Percentiles rank a stretch among this genome's conserved stretches.
phyloP scores from a whole-genome alignment of 1,140 invertebrate species.

The Pinna nobilis region DNA sequence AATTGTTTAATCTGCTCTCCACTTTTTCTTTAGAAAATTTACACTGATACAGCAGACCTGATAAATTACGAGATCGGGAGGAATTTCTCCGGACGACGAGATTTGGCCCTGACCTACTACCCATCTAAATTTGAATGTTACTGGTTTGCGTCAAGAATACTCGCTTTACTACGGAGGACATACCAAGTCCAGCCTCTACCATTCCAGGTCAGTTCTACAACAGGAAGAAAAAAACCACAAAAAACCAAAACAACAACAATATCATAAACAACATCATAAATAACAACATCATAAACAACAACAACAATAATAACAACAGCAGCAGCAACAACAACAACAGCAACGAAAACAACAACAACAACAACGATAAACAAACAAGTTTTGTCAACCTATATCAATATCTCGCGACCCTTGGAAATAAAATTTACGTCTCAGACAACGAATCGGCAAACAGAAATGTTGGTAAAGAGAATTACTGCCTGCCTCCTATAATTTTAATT shows the following conservation, averaged over 20 bases:
- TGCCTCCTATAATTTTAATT: not conserved
- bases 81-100: conserved; percentile 52
- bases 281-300: too few relatives aligned
- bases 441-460: not conserved
- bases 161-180: not conserved
- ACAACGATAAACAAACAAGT: too few relatives aligned
- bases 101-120: conserved; percentile 64
- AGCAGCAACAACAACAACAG: too few relatives aligned
- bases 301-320: too few relatives aligned
- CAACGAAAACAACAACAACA: too few relatives aligned
- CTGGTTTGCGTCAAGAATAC: conserved; percentile 58
- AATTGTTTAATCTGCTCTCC: too few relatives aligned
- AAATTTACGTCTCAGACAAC: too few relatives aligned
- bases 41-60: conserved; percentile 55
- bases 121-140: conserved; percentile 64
- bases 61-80: conserved; percentile 51
- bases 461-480: not conserved
- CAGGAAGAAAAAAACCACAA: too few relatives aligned
- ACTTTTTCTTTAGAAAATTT: conserved; percentile 57
- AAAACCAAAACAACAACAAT: too few relatives aligned
- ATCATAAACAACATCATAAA: too few relatives aligned
- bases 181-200: not conserved
- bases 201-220: conserved; percentile 2
- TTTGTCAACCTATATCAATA: too few relatives aligned
- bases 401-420: too few relatives aligned